Evolutionary conservation across 2,888 invertebrate species (phyloP).

Genomic region (Volucella inanis): DNA sequence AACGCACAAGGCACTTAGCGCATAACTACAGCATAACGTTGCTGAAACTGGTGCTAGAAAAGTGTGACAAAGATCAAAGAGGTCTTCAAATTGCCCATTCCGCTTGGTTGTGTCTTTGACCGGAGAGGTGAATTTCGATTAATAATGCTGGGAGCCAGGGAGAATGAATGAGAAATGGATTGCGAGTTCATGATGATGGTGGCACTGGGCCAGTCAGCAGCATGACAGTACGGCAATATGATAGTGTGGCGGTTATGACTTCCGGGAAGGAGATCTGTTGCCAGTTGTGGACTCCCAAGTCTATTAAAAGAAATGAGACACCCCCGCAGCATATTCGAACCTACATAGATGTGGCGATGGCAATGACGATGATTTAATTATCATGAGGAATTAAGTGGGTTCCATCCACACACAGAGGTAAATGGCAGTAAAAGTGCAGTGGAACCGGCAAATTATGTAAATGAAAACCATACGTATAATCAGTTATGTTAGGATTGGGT

Average conservation of each 20-base stretch:
- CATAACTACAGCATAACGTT: too few species aligned
- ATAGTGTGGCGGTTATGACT: constrained; percentile 34
- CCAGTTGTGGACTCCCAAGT: too few species aligned
- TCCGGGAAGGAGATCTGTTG: constrained; percentile 40
- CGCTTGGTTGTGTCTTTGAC: constrained; percentile 35
- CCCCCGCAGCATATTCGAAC: too few species aligned
- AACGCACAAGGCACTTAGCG: too few species aligned
- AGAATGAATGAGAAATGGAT: neutral
- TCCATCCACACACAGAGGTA: neutral
- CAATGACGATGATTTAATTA: constrained; percentile 47
- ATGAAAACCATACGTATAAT: too few species aligned
- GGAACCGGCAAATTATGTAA: too few species aligned
- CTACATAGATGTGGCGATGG: neutral
- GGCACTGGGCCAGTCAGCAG: neutral
- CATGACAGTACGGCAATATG: neutral
- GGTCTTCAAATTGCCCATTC: constrained; percentile 33
- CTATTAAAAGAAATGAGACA: too few species aligned
- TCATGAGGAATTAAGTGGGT: constrained; percentile 18
- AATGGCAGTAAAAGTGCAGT: too few species aligned
- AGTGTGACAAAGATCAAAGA: constrained; percentile 53
- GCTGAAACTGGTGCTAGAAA: neutral
- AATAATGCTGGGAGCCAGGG: neutral
- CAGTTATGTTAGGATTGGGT: too few species aligned
- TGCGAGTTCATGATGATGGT: neutral
- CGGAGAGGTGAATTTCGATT: constrained; percentile 38